Conservation (phyloP, 2,888 invertebrate genomes). For the Megalurothrips usitatus region DNA sequence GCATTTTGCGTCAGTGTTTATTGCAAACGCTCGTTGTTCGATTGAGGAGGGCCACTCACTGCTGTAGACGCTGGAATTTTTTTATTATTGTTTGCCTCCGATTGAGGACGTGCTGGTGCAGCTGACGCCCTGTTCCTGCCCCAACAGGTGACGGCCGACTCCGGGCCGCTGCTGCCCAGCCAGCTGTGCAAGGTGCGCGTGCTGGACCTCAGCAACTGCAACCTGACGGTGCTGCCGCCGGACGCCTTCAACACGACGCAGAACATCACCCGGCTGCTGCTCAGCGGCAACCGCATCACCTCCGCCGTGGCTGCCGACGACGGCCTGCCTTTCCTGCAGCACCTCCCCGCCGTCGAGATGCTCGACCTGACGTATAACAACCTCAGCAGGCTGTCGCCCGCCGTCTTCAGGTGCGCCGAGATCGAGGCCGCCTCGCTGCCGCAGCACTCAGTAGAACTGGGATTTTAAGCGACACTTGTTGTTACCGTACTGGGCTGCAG, state of each 20-base stretch:
- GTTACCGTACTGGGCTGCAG: constrained; percentile 33
- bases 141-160: constrained; percentile 36
- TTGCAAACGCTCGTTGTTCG: too few species aligned
- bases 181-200: constrained; percentile 60
- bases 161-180: constrained; percentile 58
- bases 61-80: too few species aligned
- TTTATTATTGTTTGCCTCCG: too few species aligned
- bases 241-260: constrained; percentile 58
- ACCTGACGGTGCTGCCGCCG: constrained; percentile 55
- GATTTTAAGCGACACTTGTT: too few species aligned
- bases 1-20: too few species aligned
- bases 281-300: constrained; percentile 56
- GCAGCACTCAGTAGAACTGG: too few species aligned
- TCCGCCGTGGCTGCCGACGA: constrained; percentile 44
- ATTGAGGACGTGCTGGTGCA: too few species aligned
- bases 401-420: constrained; percentile 44
- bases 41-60: too few species aligned
- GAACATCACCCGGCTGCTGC: constrained; percentile 59
- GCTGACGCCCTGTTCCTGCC: too few species aligned
- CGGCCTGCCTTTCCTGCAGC: constrained; percentile 55
- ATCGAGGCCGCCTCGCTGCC: too few species aligned
- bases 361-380: constrained; percentile 62
- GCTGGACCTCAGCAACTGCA: constrained; percentile 63
- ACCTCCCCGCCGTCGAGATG: constrained; percentile 54
- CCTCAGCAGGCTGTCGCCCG: constrained; percentile 55